Conservation (phyloP, 2,888 invertebrate genomes). For the Spisula solida region DNA sequence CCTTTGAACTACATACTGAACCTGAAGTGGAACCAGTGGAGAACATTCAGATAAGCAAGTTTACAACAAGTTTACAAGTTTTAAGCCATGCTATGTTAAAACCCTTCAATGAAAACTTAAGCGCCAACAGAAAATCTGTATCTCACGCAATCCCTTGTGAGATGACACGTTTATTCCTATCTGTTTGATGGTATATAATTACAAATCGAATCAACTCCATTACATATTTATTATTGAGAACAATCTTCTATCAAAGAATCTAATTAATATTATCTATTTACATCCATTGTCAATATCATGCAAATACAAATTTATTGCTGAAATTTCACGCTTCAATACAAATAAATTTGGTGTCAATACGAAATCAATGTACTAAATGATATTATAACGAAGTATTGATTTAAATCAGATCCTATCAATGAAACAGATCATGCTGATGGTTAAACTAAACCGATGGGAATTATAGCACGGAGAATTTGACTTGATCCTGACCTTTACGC, state of each 20-base stretch:
- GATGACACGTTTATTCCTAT: not conserved
- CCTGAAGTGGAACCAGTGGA: too few relatives aligned
- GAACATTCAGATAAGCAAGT: too few relatives aligned
- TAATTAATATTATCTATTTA: not conserved
- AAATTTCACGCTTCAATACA: constrained; percentile 30
- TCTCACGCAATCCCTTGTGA: too few relatives aligned
- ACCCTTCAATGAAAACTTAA: too few relatives aligned
- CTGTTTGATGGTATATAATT: not conserved
- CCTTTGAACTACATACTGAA: too few relatives aligned
- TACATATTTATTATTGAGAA: not conserved
- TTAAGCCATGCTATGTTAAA: too few relatives aligned
- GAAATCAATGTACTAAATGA: constrained; percentile 26
- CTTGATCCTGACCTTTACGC: too few relatives aligned
- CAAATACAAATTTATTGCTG: constrained; percentile 1
- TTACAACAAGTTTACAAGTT: too few relatives aligned
- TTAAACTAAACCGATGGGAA: too few relatives aligned
- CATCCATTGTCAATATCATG: not conserved
- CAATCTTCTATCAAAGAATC: not conserved
- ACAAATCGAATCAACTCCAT: not conserved
- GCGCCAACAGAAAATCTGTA: too few relatives aligned
- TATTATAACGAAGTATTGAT: constrained; percentile 9
- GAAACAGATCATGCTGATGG: not conserved
- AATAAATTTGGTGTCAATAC: constrained; percentile 25
- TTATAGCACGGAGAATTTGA: too few relatives aligned
- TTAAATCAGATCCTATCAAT: not conserved